A percentile compares a stretch with the other conserved stretches of the same genome.
Conservation (phyloP, 2,113 vertebrate species). For the Neodontobutis hainanensis region DNA sequence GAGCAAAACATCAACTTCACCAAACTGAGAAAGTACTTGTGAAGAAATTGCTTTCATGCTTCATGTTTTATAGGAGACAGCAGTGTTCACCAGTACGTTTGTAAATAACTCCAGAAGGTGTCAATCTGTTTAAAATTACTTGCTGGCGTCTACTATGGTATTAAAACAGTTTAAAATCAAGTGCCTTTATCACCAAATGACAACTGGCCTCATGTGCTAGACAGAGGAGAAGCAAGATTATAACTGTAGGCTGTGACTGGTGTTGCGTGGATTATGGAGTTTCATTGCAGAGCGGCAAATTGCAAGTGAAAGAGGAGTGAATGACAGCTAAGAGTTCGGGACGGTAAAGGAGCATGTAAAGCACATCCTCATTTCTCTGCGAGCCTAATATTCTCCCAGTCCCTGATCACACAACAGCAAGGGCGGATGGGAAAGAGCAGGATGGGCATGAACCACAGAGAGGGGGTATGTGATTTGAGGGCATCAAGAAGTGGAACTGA, state of each 20-base stretch:
- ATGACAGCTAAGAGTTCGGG: conserved; percentile 64
- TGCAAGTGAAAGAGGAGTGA: conserved; percentile 65
- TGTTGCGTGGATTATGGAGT: conserved; percentile 57
- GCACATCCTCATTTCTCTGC: conserved; percentile 68
- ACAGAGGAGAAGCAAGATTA: conserved; percentile 39
- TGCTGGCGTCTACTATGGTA: background rate
- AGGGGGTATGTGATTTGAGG: conserved; percentile 75
- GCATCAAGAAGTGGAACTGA: conserved; percentile 78
- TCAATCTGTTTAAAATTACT: background rate
- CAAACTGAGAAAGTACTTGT: conserved; percentile 21
- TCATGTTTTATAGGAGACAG: conserved; percentile 22
- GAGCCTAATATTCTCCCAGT: conserved; percentile 53
- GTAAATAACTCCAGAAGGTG: conserved; percentile 14
- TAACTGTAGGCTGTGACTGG: conserved; percentile 41
- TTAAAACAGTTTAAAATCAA: conserved; percentile 15
- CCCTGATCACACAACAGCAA: conserved; percentile 68
- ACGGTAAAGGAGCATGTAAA: conserved; percentile 69
- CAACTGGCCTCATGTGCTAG: conserved; percentile 32
- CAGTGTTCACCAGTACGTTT: conserved; percentile 13
- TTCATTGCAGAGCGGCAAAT: conserved; percentile 63
- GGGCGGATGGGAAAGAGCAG: conserved; percentile 56
- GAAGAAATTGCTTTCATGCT: conserved; percentile 14
- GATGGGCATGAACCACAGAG: conserved; percentile 17
- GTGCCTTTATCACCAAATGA: conserved; percentile 38
- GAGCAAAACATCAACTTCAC: conserved; percentile 5